Conservation (phyloP, 2,797 vertebrate species). For the Lophius americanus region DNA sequence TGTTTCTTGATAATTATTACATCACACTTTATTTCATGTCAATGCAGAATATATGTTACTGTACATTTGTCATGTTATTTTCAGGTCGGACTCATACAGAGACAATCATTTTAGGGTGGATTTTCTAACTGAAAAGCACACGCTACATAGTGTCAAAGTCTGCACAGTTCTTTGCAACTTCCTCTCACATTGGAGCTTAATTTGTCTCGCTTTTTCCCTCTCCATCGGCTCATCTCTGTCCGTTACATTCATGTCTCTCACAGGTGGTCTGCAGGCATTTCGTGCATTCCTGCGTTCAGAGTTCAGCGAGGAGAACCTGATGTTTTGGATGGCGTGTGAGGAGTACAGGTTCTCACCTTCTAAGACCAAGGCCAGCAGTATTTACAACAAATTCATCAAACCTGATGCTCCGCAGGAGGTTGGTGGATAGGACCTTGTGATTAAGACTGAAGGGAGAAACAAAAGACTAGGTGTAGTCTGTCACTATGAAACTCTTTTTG, state of each 20-base stretch:
- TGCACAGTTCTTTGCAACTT: not conserved
- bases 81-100: not conserved
- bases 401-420: constrained; percentile 83
- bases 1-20: not conserved
- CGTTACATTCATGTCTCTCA: not conserved
- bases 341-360: constrained; percentile 72
- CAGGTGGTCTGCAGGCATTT: constrained; percentile 78
- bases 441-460: not conserved
- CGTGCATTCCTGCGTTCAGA: constrained; percentile 81
- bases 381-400: constrained; percentile 80
- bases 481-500: not conserved
- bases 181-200: not conserved
- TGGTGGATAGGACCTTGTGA: constrained; percentile 10
- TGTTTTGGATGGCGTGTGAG: constrained; percentile 86
- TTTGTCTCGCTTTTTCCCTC: not conserved
- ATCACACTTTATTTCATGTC: not conserved
- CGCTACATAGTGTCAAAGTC: not conserved
- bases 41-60: too few species aligned
- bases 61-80: not conserved
- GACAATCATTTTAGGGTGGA: not conserved
- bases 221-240: not conserved
- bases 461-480: not conserved
- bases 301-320: constrained; percentile 86
- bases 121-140: not conserved
- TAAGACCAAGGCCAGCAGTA: constrained; percentile 70